Conservation (phyloP, 2,797 vertebrate species). For the Micropoecilia bifurca region DNA sequence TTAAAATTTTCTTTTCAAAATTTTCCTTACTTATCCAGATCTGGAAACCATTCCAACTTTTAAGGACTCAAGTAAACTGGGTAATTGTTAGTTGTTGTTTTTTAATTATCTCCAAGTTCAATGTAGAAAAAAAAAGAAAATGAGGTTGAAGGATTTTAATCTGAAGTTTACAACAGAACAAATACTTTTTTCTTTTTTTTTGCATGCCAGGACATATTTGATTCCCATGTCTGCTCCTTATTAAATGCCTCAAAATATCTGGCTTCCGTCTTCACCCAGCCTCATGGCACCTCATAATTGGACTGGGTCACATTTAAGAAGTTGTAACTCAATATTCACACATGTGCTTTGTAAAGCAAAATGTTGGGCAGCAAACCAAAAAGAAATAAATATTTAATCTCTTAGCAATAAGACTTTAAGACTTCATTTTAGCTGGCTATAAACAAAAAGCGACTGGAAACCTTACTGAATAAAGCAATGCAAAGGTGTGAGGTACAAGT, state of each 20-base stretch:
- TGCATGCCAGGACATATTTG: not conserved
- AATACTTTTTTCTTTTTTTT: too few species aligned
- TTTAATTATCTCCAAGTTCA: not conserved
- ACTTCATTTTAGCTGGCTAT: not conserved
- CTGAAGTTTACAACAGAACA: too few species aligned
- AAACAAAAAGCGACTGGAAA: slow-evolving; percentile 9
- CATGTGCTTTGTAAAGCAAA: not conserved
- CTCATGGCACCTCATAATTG: not conserved
- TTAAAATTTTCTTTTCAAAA: not conserved
- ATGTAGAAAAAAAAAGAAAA: not conserved
- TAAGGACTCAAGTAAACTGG: not conserved
- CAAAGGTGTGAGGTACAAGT: not conserved
- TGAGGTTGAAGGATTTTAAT: not conserved
- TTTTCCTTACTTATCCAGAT: not conserved
- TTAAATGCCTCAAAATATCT: not conserved
- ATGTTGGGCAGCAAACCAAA: not conserved
- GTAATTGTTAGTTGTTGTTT: not conserved
- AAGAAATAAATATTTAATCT: not conserved
- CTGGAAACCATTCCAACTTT: not conserved
- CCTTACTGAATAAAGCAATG: not conserved
- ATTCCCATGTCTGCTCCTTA: not conserved
- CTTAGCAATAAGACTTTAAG: not conserved
- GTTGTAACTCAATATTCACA: not conserved
- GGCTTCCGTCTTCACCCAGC: not conserved
- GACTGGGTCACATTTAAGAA: not conserved